Base-by-base conservation (phyloP, 2,797 vertebrate genomes). In the Meda fulgida region DNA sequence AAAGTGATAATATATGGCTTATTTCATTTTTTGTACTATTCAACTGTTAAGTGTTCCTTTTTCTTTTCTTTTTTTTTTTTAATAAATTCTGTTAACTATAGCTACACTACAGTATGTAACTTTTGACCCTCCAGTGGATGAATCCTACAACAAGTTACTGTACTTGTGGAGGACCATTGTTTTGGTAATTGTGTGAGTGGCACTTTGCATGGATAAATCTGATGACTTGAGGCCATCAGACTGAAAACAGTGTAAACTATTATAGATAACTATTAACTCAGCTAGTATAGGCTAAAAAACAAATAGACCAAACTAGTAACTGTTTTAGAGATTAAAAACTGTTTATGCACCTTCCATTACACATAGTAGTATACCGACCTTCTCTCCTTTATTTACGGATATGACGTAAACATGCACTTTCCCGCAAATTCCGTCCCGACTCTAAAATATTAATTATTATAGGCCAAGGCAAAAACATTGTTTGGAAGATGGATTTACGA, bases 51-150 rank as follows among this genome's bases (percentile, higher is more conserved):
- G 29, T 73, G 11, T 67, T 38, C 11, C 7, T 14, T 46, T 34
- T n/a, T 53, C 58, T 66, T 76, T 67, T 38, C 11, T 5, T 14
- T 46, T 34, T n/a, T 53, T 66, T 66, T 76, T 21, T 26, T 89
- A 31, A 21, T n/a, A 13, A 46, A 31, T 51, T 51, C 0, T 71
- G 21, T 75, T 38, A 66, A 14, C 36, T 48, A 76, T 66, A 66
- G 34, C 19, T 69, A 23, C 65, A 36, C 34, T 69, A 23, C 66
- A 69, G 19, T 69, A 38, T 38, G 66, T 69, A 69, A 69, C 66
- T 69, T 69, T 21, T 69, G 34, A 23, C 19, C 19, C 31, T 38
- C 19, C 34, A 69, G 31, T 0, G 0, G 34, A 11, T 69, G 34
- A 67, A 36, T 38, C 31, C 23, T 38, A 23, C 58, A 60, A 11